Evolutionary conservation across 2,888 invertebrate species (phyloP).

Genomic region (Deilephila porcellus): DNA sequence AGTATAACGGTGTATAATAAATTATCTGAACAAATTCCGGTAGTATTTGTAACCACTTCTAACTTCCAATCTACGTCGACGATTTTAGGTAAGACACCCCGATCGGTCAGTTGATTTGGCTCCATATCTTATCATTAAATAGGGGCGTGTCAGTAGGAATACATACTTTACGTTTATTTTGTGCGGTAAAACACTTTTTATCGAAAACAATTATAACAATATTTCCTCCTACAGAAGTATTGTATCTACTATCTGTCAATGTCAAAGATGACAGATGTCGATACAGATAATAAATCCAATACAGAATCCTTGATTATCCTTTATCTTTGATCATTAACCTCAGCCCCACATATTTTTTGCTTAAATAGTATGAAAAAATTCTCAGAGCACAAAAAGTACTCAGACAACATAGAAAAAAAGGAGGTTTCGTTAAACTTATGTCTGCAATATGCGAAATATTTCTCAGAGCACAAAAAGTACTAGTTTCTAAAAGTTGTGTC

Average conservation of each 20-base stretch:
- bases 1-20: conserved; percentile 74
- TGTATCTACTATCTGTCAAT: neutral
- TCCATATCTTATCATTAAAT: conserved; percentile 47
- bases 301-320: too few species aligned
- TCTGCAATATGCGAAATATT: too few species aligned
- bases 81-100: conserved; percentile 76
- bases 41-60: conserved; percentile 78
- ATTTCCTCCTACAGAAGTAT: neutral
- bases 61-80: conserved; percentile 86
- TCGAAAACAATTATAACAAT: neutral
- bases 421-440: too few species aligned
- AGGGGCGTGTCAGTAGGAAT: neutral
- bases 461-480: too few species aligned
- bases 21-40: conserved; percentile 73
- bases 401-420: too few species aligned
- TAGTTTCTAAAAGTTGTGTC: too few species aligned
- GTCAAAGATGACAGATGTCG: too few species aligned
- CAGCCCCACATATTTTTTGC: too few species aligned
- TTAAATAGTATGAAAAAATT: too few species aligned
- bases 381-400: too few species aligned
- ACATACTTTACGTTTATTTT: neutral
- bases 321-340: too few species aligned
- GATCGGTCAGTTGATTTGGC: conserved; percentile 44
- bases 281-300: too few species aligned
- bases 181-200: neutral